Conservation (phyloP, 2,888 invertebrate species). For the Hypercompe scribonia region DNA sequence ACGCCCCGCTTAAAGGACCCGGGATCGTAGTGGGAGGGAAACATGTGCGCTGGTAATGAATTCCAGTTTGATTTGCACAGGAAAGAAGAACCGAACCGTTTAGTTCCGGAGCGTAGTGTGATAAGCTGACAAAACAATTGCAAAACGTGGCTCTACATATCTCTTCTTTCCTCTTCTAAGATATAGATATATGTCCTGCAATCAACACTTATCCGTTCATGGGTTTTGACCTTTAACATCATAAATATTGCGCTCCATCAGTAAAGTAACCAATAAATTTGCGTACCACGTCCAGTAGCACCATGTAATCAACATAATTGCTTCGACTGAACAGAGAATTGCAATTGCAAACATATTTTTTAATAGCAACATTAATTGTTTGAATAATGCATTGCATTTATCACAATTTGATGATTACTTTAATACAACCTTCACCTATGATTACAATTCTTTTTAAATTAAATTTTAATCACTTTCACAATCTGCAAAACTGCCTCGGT, state of each 20-base stretch:
- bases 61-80: no score
- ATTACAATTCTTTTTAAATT: constrained; percentile 3
- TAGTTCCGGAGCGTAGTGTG: no score
- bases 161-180: no score
- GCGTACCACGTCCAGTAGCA: constrained; percentile 3
- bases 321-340: not conserved
- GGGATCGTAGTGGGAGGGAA: no score
- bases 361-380: constrained; percentile 11
- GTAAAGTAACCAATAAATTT: not conserved
- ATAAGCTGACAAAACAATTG: no score
- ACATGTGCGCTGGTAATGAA: no score
- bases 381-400: not conserved
- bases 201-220: no score
- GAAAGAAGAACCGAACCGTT: no score
- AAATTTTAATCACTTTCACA: constrained; percentile 11
- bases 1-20: no score
- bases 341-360: not conserved
- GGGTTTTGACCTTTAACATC: not conserved
- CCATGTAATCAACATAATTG: constrained; percentile 7
- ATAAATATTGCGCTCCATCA: constrained; percentile 2
- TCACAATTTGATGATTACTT: constrained; percentile 11
- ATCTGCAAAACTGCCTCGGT: not conserved
- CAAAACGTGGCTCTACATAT: no score
- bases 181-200: no score
- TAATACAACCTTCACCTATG: constrained; percentile 11